Evolutionary conservation across 2,888 invertebrate genomes (phyloP).

Genomic region (Epirrhoe alternata): DNA sequence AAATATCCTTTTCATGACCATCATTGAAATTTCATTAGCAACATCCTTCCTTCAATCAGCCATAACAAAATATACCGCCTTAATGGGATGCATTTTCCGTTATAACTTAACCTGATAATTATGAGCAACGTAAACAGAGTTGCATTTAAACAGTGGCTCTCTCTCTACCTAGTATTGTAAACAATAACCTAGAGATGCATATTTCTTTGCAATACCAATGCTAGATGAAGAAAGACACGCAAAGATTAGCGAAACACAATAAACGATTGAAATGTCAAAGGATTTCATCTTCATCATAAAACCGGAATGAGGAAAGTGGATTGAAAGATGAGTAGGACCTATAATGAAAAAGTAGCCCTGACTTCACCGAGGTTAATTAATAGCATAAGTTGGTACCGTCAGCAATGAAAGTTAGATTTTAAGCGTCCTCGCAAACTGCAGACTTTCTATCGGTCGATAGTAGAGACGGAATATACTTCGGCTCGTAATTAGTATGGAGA

Average conservation of each 20-base stretch:
- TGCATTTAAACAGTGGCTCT: constrained; percentile 7
- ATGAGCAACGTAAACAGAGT: background rate
- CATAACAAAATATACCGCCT: background rate
- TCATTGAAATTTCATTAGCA: background rate
- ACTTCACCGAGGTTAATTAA: too few species aligned
- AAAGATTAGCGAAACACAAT: constrained; percentile 5
- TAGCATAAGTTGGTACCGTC: too few species aligned
- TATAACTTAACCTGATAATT: background rate
- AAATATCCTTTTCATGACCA: background rate
- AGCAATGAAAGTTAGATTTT: too few species aligned
- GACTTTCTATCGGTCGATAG: too few species aligned
- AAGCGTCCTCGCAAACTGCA: too few species aligned
- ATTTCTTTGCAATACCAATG: constrained; percentile 10
- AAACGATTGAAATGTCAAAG: background rate
- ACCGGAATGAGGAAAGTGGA: too few species aligned
- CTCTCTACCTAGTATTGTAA: background rate
- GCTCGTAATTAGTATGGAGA: too few species aligned
- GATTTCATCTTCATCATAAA: background rate
- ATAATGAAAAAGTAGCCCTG: too few species aligned
- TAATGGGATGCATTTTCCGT: background rate
- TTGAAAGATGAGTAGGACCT: too few species aligned
- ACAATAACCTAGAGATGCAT: background rate
- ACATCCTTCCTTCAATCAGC: constrained; percentile 1
- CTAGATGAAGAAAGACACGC: constrained; percentile 12
- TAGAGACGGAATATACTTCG: too few species aligned